Conservation (phyloP, 2,888 invertebrate species). For the Rambutsinella grinnellia region DNA sequence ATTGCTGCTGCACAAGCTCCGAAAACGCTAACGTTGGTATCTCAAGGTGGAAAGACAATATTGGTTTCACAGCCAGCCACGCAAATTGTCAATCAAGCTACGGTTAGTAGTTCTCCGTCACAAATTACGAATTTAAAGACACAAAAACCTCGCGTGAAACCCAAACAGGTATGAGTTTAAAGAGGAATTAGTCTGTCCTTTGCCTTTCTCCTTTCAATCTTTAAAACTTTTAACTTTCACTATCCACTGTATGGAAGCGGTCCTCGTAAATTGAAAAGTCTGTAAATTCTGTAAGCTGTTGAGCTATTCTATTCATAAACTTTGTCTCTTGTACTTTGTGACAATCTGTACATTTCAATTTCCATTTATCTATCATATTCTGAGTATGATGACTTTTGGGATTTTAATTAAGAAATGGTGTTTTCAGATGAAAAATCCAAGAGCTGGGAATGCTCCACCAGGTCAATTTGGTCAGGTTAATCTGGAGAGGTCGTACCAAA, state of each 20-base stretch:
- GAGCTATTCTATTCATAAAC: too few relatives aligned
- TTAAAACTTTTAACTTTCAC: background rate
- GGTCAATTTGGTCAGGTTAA: constrained; percentile 93
- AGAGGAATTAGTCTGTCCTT: constrained; percentile 10
- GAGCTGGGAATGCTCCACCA: constrained; percentile 79
- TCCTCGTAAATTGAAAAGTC: background rate
- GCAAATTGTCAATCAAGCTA: constrained; percentile 40
- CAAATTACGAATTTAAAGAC: constrained; percentile 55
- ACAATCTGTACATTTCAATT: constrained; percentile 8
- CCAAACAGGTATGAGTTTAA: constrained; percentile 59
- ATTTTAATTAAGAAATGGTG: background rate
- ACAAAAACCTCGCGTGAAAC: constrained; percentile 60
- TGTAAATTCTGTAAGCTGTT: too few relatives aligned
- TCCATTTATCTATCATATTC: background rate
- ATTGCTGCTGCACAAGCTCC: constrained; percentile 13
- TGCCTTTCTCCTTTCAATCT: constrained; percentile 8
- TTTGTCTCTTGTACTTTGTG: constrained; percentile 34
- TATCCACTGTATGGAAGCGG: background rate
- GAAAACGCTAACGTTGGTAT: constrained; percentile 44
- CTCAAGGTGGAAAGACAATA: constrained; percentile 47
- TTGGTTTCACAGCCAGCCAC: constrained; percentile 43
- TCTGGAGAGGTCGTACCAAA: constrained; percentile 94
- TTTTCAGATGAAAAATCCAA: constrained; percentile 37
- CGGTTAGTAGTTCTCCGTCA: constrained; percentile 58
- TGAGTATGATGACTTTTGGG: background rate